Evolutionary conservation across 2,113 vertebrate genomes (phyloP), one percentile per base, ranked within the genome.

Genomic region (Phodopus roborovskii): DNA sequence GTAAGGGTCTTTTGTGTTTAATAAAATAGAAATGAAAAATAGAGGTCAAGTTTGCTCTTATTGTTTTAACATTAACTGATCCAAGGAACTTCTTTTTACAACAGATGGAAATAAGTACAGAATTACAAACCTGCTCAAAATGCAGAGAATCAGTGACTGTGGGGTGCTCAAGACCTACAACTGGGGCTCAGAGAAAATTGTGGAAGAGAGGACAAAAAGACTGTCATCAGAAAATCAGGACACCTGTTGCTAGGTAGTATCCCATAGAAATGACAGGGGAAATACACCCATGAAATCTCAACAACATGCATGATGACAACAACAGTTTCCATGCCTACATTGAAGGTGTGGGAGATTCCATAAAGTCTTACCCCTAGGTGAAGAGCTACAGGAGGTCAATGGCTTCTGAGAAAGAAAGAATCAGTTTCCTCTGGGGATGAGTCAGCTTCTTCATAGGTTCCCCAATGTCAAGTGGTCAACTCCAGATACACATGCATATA

Each of bases 21-120:
- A 83, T 71, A 53, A 92, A 95, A 83, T 15, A 53, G 53, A 71
- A 83, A 84, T 62, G 77, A 93, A 94, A 70, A 70, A 24, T 62
- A 7, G 33, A 74, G 64, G 83, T 94, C 0, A 19, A 1, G 7
- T 45, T 74, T 91, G n/a, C 79, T 48, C 28, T 42, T 60, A n/a
- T 17, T 62, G 33, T 58, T 58, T 83, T 62, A 83, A 42, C 13
- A 62, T 39, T 39, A 62, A 10, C 48, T 81, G 33, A 24, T 81
- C 33, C n/a, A 81, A 12, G 19, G 50, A 13, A 20, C 50, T 58
- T n/a, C 10, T 22, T 81, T 53, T 36, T n/a, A 19, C 22, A 82
- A 56, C 50, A 82, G 53, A 81, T 58, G 10, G 78, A 22, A 81
- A 56, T 50, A 7, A n/a, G 19, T 56, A 79, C 50, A 79, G 33